Percentiles rank a stretch among this genome's conserved stretches.
phyloP scores from a whole-genome alignment of 2,797 vertebrate genomes.

The Esox lucius region DNA sequence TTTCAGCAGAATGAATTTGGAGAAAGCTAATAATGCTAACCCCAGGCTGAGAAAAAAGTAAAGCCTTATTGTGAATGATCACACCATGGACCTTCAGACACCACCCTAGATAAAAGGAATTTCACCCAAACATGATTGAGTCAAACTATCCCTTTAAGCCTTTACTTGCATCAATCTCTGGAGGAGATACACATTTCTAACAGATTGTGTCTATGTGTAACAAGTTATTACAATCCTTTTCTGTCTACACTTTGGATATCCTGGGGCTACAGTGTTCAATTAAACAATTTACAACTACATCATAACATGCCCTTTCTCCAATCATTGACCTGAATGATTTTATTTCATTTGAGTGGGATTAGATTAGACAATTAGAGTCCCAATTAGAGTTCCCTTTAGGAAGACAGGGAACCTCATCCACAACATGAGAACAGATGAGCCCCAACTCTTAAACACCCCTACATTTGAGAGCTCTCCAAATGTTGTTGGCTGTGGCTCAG shows the following conservation, averaged over 20 bases:
- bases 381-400: too few relatives aligned
- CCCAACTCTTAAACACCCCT: not conserved
- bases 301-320: not conserved
- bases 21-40: too few relatives aligned
- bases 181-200: too few relatives aligned
- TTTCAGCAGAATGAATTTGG: too few relatives aligned
- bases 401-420: not conserved
- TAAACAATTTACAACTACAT: not conserved
- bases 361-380: not conserved
- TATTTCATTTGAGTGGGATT: not conserved
- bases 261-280: not conserved
- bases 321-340: not conserved
- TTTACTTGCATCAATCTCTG: not conserved
- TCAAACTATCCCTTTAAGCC: too few relatives aligned
- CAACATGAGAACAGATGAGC: not conserved
- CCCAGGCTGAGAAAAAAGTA: too few relatives aligned
- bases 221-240: not conserved
- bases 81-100: too few relatives aligned
- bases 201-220: not conserved
- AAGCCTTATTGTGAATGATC: too few relatives aligned
- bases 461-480: not conserved
- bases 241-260: not conserved
- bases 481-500: not conserved
- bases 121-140: too few relatives aligned
- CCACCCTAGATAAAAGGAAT: too few relatives aligned